Base-by-base conservation (phyloP, 2,113 vertebrate genomes). In the Eurypyga helias region DNA sequence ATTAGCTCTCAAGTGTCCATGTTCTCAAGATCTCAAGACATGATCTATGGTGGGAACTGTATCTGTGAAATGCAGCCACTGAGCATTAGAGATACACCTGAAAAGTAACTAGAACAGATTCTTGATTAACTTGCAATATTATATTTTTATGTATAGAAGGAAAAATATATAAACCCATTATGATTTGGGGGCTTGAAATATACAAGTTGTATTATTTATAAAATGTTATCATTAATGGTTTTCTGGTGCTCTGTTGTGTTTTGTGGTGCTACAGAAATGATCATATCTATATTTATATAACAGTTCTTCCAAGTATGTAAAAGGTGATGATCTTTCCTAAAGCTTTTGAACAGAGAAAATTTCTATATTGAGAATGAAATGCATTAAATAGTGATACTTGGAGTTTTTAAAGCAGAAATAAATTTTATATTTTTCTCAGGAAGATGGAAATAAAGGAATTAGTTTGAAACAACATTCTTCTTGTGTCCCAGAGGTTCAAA, bases 401-500 rank as follows among this genome's bases (percentile, higher is more conserved):
- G 52, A 33, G 4, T 3, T 72, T 83, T 90, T 38, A 61, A 91
- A 85, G 3, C 28, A 38, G n/a, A 82, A 93, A 71, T 46, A 71
- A 41, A 60, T 49, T 17, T 62, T 46, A 21, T 23, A 12, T 4
- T 75, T 95, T 85, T 78, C 54, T 55, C 8, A 21, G 19, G 4
- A 71, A 17, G 3, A 49, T 13, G 18, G 4, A 1, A 49, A 23
- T n/a, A 45, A 24, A 25, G 3, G 0, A 0, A 17, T 65, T 76
- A 80, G 10, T 12, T 83, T 80, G 41, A 80, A 90, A 48, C 1
- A 36, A 34, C 0, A 3, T 85, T 65, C 36, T 51, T 75, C 3
- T 72, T 69, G 9, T n/a, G 24, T 33, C 29, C 24, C 52, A 48
- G 11, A n/a, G 3, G 5, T 88, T 72, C 61, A 65, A 34, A 90